phyloP scores from a whole-genome alignment of 2,888 invertebrate species.

The Xanthorhoe designata region DNA sequence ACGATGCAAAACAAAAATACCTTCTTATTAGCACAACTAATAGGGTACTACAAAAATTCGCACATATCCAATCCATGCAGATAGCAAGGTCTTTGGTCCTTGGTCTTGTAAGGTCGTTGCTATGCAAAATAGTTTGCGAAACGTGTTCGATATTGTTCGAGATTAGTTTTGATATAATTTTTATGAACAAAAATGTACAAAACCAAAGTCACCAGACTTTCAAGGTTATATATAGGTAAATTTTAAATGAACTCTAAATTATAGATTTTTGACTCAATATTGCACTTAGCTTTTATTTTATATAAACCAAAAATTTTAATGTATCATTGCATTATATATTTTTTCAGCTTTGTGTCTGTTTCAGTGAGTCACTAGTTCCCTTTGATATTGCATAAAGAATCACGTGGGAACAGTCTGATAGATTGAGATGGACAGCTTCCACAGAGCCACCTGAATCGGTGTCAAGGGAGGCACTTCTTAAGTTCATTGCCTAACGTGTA shows the following conservation, averaged over 20 bases:
- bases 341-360: not conserved
- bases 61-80: too few relatives aligned
- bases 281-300: not conserved
- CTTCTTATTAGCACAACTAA: too few relatives aligned
- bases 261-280: too few relatives aligned
- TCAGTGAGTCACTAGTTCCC: not conserved
- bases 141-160: not conserved
- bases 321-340: not conserved
- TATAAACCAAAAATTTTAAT: not conserved
- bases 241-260: not conserved
- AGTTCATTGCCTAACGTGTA: constrained; percentile 42
- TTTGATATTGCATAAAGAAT: not conserved
- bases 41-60: too few relatives aligned
- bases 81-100: too few relatives aligned
- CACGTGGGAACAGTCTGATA: not conserved
- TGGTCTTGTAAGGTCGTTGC: not conserved
- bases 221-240: not conserved
- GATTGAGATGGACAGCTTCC: constrained; percentile 24
- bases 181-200: not conserved
- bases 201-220: not conserved
- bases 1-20: too few relatives aligned
- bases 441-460: constrained; percentile 35
- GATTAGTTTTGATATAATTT: not conserved
- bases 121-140: not conserved
- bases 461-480: constrained; percentile 46